phyloP scores from a whole-genome alignment of 2,113 vertebrate species.

The Caretta caretta region DNA sequence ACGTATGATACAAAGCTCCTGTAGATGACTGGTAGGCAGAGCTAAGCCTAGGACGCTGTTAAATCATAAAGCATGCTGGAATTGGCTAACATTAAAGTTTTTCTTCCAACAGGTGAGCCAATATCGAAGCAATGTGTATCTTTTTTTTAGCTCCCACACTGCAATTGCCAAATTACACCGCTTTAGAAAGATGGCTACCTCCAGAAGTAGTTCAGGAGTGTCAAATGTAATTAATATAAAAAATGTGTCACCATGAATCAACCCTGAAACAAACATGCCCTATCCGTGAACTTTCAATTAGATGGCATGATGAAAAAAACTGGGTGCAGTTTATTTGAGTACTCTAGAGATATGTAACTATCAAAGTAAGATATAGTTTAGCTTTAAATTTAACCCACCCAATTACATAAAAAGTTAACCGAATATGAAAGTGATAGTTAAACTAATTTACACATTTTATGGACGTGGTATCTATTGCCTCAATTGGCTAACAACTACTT shows the following conservation, averaged over 20 bases:
- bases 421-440: neutral
- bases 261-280: neutral
- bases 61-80: too few relatives aligned
- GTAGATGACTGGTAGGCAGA: neutral
- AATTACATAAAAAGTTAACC: neutral
- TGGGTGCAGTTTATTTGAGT: neutral
- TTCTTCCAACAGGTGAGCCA: neutral
- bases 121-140: neutral
- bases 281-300: neutral
- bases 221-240: neutral
- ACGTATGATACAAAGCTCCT: neutral
- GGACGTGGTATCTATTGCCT: rapidly evolving
- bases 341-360: neutral
- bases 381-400: neutral
- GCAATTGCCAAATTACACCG: neutral
- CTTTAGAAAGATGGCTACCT: neutral
- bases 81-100: neutral
- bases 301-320: neutral
- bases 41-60: neutral
- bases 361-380: rapidly evolving
- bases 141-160: neutral
- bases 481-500: neutral
- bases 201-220: neutral
- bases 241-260: neutral
- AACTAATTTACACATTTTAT: neutral